Evolutionary conservation across 2,113 vertebrate species (phyloP), one percentile per base, ranked within the genome.

Genomic region (Pterocles burchelli): DNA sequence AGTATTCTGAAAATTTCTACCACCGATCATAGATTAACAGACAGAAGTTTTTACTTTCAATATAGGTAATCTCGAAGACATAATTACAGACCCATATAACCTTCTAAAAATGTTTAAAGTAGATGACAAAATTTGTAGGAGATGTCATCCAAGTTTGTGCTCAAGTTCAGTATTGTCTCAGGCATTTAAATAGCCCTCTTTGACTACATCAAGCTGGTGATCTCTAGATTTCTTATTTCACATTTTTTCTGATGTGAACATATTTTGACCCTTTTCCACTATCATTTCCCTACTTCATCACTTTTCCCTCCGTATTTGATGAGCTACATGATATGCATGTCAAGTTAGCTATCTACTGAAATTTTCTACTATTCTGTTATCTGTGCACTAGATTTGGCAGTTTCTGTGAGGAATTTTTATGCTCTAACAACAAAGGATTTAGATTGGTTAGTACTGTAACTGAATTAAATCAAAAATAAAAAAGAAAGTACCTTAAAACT

Each of bases 131-230:
- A 6, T 36, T 33, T 38, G 9, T 17, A 54, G 14, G 8, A 59
- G 17, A 24, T 26, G 2, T 34, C 31, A 57, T 41, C 6, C 34
- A 58, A 54, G 89, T 45, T 22, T 75, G 8, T 83, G 13, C 4
- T 46, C 6, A 1, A 73, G 13, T 10, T 66, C 57, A 57, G 9
- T 62, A 31, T 49, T 63, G 1, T 24, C 18, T 59, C 29, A 83
- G 43, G 41, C 7, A 16, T 63, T 46, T 10, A 68, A 36, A 68
- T 13, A 65, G 33, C 2, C 8, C 14, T 74, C 22, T 80, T 62
- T 0, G 2, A 17, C 2, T 4, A 34, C 28, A 75, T 1, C 24
- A 72, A 57, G 11, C 1, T 43, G 11, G 18, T 34, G 17, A 63
- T 31, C 25, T 45, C 14, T 54, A 52, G 13, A 31, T 6, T 58